Base-by-base conservation (phyloP, 2,888 invertebrate genomes). In the Boloria euphrosyne region DNA sequence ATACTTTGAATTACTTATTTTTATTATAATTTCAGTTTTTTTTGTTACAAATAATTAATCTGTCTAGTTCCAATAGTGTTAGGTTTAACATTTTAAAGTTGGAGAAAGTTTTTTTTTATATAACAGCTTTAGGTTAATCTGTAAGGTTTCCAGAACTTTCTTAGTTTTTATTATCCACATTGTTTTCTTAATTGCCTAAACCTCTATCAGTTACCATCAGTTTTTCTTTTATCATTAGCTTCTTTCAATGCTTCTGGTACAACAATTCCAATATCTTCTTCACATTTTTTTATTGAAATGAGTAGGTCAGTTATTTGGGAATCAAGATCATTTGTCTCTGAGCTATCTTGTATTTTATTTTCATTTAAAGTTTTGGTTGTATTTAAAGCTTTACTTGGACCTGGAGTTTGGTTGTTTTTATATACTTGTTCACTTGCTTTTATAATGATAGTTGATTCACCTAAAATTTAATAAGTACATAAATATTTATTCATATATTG, bases 251-350 rank as follows among this genome's bases (percentile, higher is more conserved):
- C 58, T 27, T 68, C 55, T 22, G 31, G 46, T 17, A 54, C n/a
- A 46, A 17, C 44, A 38, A 38, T 54, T 47, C 43, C 49, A 13
- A 38, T 62, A 13, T 55, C 49, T 47, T 61, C 68, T 27, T 62
- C 53, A 10, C 14, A 57, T 44, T 65, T 73, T 47, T 78, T 77
- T 49, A 87, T 84, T 2, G 82, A 76, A 0, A 79, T 68, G 0
- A 89, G 75, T n/a, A 90, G 73, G 46, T 86, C 83, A 3, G 71
- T 73, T 27, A 88, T 88, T 71, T 89, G 87, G 4, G 77, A 72
- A 27, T 88, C 85, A 2, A 89, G 69, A 22, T 71, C 78, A 13
- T 17, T 17, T 5, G 51, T 13, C 14, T 38, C 14, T 17, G 17
- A 50, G 22, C 58, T 65, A 13, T 67, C 66, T 58, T 10, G 10